Conservation (phyloP, 1,140 invertebrate species). For the Orchesella cincta region DNA sequence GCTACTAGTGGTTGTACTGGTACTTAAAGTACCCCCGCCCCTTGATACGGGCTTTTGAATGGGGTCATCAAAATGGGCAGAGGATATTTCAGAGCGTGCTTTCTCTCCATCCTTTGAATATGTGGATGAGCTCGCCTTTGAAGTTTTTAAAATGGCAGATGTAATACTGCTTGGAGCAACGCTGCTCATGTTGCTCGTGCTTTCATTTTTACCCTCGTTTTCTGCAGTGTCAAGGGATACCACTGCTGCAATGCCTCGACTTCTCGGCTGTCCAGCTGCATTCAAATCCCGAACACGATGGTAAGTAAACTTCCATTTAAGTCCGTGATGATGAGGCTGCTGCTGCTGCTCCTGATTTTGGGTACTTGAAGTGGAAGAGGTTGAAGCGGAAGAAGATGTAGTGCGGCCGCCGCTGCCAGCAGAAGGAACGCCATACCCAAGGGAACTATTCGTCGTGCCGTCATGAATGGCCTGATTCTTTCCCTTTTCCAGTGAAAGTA, state of each 20-base stretch:
- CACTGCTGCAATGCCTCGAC: not conserved
- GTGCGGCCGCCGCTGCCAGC: not conserved
- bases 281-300: slow-evolving; percentile 7
- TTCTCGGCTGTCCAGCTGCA: not conserved
- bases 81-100: not conserved
- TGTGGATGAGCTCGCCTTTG: not conserved
- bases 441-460: slow-evolving; percentile 11
- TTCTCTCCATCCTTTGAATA: not conserved
- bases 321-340: not conserved
- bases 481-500: slow-evolving; percentile 9
- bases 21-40: not conserved
- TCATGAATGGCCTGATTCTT: not conserved
- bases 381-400: not conserved
- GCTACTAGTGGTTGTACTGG: not conserved
- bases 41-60: slow-evolving; percentile 14
- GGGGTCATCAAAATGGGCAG: slow-evolving; percentile 3
- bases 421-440: not conserved
- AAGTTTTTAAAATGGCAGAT: not conserved
- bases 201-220: slow-evolving; percentile 3
- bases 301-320: slow-evolving; percentile 16
- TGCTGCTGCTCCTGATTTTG: not conserved
- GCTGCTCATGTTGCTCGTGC: not conserved
- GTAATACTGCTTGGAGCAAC: not conserved
- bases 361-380: not conserved
- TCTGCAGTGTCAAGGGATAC: not conserved